Evolutionary conservation across 2,888 invertebrate genomes (phyloP).

Genomic region (Pyrochroa serraticornis): DNA sequence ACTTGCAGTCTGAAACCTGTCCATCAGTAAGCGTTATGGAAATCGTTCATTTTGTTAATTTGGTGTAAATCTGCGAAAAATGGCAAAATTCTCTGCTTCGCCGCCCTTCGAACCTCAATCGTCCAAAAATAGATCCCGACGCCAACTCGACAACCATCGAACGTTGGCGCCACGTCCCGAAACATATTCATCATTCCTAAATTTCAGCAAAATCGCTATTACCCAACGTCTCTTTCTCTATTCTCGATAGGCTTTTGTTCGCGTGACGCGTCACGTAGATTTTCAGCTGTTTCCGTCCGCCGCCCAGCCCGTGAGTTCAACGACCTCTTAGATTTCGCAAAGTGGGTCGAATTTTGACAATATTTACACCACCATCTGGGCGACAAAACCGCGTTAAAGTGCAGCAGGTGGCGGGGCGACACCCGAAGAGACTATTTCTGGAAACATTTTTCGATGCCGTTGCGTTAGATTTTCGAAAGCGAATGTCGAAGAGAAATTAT

Average conservation of each 20-base stretch:
- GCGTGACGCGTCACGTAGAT: conserved; percentile 18
- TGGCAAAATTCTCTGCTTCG: no score
- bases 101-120: no score
- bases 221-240: conserved; percentile 1
- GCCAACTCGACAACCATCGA: no score
- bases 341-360: conserved; percentile 46
- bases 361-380: conserved; percentile 43
- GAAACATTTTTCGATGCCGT: neutral
- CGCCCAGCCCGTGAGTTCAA: no score
- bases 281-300: conserved; percentile 35
- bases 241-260: neutral
- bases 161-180: no score
- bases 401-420: conserved; percentile 40
- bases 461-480: no score
- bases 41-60: no score
- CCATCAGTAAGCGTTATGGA: no score
- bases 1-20: no score
- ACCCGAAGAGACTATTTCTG: conserved; percentile 17
- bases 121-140: no score
- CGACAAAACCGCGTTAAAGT: conserved; percentile 33
- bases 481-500: no score
- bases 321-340: conserved; percentile 37
- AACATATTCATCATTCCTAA: conserved; percentile 11
- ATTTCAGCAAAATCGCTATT: neutral
- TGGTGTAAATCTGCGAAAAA: no score